Percentiles rank a stretch among this genome's conserved stretches.
These are phyloP conservation scores for Daboia siamensis DNA, from an alignment of 2,113 vertebrate species.

Conservation along the genomic window DNA sequence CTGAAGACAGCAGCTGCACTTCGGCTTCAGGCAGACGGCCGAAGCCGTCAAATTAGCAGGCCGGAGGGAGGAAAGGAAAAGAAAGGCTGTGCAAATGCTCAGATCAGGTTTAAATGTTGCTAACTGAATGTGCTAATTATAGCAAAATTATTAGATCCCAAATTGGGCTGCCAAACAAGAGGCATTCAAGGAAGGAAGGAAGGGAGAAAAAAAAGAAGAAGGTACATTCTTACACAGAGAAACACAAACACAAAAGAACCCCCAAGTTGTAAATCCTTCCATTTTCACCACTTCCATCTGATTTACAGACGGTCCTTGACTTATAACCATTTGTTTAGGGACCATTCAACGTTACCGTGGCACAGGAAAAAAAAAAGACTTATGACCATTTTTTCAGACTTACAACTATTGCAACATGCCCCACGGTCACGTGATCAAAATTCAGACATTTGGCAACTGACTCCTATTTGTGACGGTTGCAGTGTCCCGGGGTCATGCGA, in stretches of 20 bases:
- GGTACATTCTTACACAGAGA: neutral
- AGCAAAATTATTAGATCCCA: conserved; percentile 66
- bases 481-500: neutral
- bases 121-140: conserved; percentile 78
- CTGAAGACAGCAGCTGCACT: conserved; percentile 74
- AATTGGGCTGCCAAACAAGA: conserved; percentile 42
- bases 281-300: neutral
- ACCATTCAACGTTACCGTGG: neutral
- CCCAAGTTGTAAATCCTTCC: neutral
- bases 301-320: neutral
- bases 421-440: neutral
- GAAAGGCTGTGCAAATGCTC: conserved; percentile 50
- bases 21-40: conserved; percentile 34
- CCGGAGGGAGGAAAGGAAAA: conserved; percentile 41
- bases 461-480: neutral
- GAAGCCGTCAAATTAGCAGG: conserved; percentile 63
- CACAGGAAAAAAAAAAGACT: neutral
- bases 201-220: neutral
- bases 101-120: conserved; percentile 84
- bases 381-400: neutral
- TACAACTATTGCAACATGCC: neutral
- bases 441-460: neutral
- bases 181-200: neutral
- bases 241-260: no score
- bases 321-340: neutral